Base-by-base conservation (phyloP, 2,797 vertebrate genomes). In the Microctenopoma stevenorrisi region DNA sequence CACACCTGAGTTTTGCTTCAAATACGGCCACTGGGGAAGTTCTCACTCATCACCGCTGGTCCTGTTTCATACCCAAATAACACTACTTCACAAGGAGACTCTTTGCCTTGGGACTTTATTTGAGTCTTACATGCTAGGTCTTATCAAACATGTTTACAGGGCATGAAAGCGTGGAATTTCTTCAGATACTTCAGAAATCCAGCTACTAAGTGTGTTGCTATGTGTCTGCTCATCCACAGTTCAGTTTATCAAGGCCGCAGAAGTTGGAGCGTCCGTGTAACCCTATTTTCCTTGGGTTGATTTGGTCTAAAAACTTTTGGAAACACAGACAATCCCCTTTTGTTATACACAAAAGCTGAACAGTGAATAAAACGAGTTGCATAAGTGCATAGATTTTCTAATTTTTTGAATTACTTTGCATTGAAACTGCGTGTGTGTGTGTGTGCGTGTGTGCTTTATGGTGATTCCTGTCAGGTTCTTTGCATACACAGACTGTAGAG, bases 61-160 rank as follows among this genome's bases (percentile, higher is more conserved):
- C 77, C 76, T 52, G 63, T 66, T 83, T 79, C 74, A 62, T 72
- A 81, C 74, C 76, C 74, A 85, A 88, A 85, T 85, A 85, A 78
- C 83, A 84, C 68, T 42, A 79, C 78, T 84, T 84, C 76, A 84
- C 78, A 78, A 64, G 82, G 72, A 58, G 52, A 35, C 53, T 54
- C 53, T 46, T 33, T 1, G 47, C 76, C 79, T 70, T 12, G 60
- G 75, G 86, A 69, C 43, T 59, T 68, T 48, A 60, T 74, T 66
- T 57, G 40, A 54, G 70, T 71, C 78, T 83, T 71, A 48, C 68
- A 50, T 64, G 59, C 53, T 69, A 14, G 26, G 43, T 59, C 66
- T 74, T 74, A 82, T 82, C 78, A 78, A 68, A 81, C 66, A 64
- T 62, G 51, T 74, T 82, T 62, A 74, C 76, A 87, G 70, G 72